Conservation (phyloP, 1,140 invertebrate genomes). For the Asobara japonica region DNA sequence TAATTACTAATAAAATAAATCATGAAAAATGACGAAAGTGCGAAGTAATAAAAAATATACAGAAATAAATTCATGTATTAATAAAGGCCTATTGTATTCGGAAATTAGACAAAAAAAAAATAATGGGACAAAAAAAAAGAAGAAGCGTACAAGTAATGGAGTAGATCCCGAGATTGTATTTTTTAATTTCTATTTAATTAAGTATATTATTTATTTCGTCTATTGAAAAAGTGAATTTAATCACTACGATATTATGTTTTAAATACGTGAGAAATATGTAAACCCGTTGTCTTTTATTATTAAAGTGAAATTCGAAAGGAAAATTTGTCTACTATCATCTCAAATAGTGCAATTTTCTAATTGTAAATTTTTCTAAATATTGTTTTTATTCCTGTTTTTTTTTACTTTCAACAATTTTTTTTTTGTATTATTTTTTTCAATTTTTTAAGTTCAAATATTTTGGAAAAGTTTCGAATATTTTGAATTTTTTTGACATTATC, state of each 20-base stretch:
- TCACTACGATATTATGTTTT: conserved; percentile 31
- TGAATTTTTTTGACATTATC: too few relatives aligned
- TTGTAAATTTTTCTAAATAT: not conserved
- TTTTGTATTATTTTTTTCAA: too few relatives aligned
- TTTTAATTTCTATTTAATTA: conserved; percentile 26
- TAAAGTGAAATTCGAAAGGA: conserved; percentile 36
- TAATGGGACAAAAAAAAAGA: conserved; percentile 3
- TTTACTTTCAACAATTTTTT: too few relatives aligned
- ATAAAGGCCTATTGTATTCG: conserved; percentile 41
- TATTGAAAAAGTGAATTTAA: not conserved
- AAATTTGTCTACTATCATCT: not conserved
- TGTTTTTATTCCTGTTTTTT: too few relatives aligned
- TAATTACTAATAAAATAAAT: conserved; percentile 34
- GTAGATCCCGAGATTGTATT: conserved; percentile 1
- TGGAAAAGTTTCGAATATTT: too few relatives aligned
- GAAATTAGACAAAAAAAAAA: too few relatives aligned
- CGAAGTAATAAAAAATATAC: not conserved
- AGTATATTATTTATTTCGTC: conserved; percentile 31
- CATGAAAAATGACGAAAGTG: conserved; percentile 8
- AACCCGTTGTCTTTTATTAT: conserved; percentile 45
- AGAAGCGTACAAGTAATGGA: conserved; percentile 6
- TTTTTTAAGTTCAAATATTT: too few relatives aligned
- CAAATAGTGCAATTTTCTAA: not conserved
- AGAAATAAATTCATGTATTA: not conserved
- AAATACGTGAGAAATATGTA: conserved; percentile 38